Base-by-base conservation (phyloP, 2,113 vertebrate genomes). In the Arothron firmamentum region DNA sequence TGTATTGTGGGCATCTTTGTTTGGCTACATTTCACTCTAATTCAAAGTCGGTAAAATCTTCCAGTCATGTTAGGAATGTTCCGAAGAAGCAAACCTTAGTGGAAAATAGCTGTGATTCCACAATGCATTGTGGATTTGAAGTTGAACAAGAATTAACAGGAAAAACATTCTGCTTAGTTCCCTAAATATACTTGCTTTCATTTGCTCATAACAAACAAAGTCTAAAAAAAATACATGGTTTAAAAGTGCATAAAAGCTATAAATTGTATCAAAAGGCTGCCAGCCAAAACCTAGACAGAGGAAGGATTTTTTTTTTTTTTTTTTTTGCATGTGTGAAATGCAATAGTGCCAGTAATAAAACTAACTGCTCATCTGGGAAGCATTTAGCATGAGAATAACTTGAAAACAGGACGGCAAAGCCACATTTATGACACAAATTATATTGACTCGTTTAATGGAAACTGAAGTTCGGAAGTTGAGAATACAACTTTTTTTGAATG, bases 21-120 rank as follows among this genome's bases (percentile, higher is more conserved):
- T 81, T 68, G 77, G 65, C 91, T 91, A 73, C 76, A 90, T 85
- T 83, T 92, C 80, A 91, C 93, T 85, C 79, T 91, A 71, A 89
- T 80, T 75, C 88, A 90, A 60, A 59, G 78, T 23, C 56, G 60
- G 31, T 93, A 80, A 88, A 84, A 75, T 92, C 88, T 75, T 88
- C 90, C 20, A 87, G 87, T 48, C 65, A 92, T 78, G 75, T 89
- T 55, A 77, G 85, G 82, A 81, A 75, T 74, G 81, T 55, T 19
- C 41, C 58, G 12, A 54, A 6, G 17, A n/a, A 21, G 48, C 12
- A 50, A 18, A 38, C 6, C 38, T 56, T 57, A 17, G 11, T 56
- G 31, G 57, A 65, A 68, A 72, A 47, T 23, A 31, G 21, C 66
- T 19, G 52, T 66, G 66, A 74, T 62, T 59, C 59, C 48, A 70